Evolutionary conservation across 2,888 invertebrate genomes (phyloP).

Genomic region (Thereva nobilitata): DNA sequence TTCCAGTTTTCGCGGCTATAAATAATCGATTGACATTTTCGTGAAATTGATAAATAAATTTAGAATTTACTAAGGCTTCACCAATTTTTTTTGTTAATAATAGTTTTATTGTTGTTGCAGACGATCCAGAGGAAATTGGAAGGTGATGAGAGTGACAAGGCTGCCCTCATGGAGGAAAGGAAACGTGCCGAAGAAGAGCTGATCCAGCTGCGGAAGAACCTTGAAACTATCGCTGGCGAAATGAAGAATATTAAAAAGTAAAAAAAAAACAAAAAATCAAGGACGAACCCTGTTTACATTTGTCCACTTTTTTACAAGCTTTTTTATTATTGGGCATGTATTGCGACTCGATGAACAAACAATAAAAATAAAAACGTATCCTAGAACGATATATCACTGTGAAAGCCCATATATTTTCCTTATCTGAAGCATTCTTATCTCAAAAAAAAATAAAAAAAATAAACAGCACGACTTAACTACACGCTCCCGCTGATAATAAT

Average conservation of each 20-base stretch:
- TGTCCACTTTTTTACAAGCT: too few species aligned
- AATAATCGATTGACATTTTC: background rate
- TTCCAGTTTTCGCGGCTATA: too few species aligned
- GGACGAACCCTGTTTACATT: background rate
- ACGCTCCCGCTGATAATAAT: too few species aligned
- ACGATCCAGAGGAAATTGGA: slow-evolving; percentile 5
- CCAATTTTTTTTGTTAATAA: background rate
- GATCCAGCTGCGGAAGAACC: slow-evolving; percentile 1
- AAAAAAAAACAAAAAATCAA: slow-evolving; percentile 16
- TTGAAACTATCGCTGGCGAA: slow-evolving; percentile 15
- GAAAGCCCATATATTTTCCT: too few species aligned
- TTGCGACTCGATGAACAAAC: too few species aligned
- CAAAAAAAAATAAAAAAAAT: too few species aligned
- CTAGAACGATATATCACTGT: too few species aligned
- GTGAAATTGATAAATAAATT: background rate
- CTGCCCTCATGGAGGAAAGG: slow-evolving; percentile 3
- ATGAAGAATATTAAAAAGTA: slow-evolving; percentile 19
- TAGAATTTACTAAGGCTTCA: background rate
- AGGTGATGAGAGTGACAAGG: slow-evolving; percentile 7
- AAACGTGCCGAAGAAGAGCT: slow-evolving; percentile 17
- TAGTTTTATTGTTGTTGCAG: background rate
- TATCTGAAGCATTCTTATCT: too few species aligned
- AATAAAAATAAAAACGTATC: too few species aligned
- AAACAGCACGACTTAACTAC: too few species aligned
- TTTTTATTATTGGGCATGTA: too few species aligned